A percentile compares a stretch with the other conserved stretches of the same genome.
These are phyloP conservation scores for Drosophila formosana DNA, from an alignment of 2,888 invertebrate genomes.

Conservation along the genomic window DNA sequence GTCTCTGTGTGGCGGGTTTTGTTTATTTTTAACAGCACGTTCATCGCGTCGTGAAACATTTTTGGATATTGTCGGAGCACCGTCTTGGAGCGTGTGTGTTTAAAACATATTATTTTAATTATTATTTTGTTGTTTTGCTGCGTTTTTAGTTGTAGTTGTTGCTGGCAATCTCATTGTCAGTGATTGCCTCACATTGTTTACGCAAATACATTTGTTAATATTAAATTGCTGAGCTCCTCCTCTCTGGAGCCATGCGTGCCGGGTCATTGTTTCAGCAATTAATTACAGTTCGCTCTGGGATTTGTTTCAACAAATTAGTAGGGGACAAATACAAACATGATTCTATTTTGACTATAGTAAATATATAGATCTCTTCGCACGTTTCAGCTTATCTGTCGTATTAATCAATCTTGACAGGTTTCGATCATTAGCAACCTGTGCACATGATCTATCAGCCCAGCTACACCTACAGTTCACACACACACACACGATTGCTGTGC, in stretches of 20 bases:
- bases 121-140: constrained; percentile 22
- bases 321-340: constrained; percentile 4
- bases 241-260: constrained; percentile 9
- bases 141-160: constrained; percentile 29
- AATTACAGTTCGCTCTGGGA: constrained; percentile 38
- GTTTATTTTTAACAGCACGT: constrained; percentile 50
- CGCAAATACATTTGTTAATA: constrained; percentile 33
- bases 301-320: constrained; percentile 39
- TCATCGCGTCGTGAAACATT: constrained; percentile 37
- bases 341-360: neutral
- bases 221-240: constrained; percentile 5
- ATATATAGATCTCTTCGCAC: neutral
- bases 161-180: constrained; percentile 67
- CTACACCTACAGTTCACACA: neutral
- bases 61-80: constrained; percentile 19
- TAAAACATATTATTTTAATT: constrained; percentile 59
- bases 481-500: neutral
- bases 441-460: neutral
- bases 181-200: constrained; percentile 41
- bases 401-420: constrained; percentile 3
- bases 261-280: constrained; percentile 24
- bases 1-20: constrained; percentile 17
- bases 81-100: constrained; percentile 29
- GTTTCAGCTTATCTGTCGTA: neutral
- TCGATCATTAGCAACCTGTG: neutral